These are phyloP conservation scores for Tetragonisca angustula DNA, from an alignment of 2,888 invertebrate genomes.

Conservation along the genomic window DNA sequence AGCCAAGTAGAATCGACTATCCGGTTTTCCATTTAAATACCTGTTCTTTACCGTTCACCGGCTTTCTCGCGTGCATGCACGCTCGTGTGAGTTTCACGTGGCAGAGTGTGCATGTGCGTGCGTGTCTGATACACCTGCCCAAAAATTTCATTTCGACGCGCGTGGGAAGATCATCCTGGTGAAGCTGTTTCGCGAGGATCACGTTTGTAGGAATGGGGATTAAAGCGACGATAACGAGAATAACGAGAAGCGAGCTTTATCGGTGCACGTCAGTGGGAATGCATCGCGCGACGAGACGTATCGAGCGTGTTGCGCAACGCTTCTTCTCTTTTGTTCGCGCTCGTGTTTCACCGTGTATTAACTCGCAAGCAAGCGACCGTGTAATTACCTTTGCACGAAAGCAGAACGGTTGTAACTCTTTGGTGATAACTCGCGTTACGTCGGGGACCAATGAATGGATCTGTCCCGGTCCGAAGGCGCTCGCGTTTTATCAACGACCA, in stretches of 20 bases:
- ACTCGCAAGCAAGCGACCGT: constrained; percentile 6
- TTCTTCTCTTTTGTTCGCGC: constrained; percentile 23
- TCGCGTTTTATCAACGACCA: neutral
- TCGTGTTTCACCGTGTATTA: constrained; percentile 6
- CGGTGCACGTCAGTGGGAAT: neutral
- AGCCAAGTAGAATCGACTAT: constrained; percentile 71
- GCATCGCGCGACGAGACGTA: neutral
- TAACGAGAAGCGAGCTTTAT: constrained; percentile 18
- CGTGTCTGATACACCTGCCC: constrained; percentile 63
- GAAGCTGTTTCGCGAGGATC: neutral
- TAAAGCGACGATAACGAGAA: neutral
- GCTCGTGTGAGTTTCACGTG: constrained; percentile 5
- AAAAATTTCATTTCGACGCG: constrained; percentile 63
- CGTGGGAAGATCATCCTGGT: neutral
- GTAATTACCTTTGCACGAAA: constrained; percentile 44
- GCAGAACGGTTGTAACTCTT: constrained; percentile 37
- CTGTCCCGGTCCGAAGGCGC: neutral
- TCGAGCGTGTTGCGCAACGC: constrained; percentile 21
- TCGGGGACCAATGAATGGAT: neutral
- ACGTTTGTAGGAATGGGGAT: no score
- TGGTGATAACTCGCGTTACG: constrained; percentile 32
- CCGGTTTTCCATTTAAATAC: constrained; percentile 81
- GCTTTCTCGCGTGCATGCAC: constrained; percentile 54
- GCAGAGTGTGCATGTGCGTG: neutral
- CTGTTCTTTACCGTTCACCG: constrained; percentile 77